These are phyloP conservation scores for Podarcis raffonei DNA, from an alignment of 2,113 vertebrate species.

Conservation along the genomic window DNA sequence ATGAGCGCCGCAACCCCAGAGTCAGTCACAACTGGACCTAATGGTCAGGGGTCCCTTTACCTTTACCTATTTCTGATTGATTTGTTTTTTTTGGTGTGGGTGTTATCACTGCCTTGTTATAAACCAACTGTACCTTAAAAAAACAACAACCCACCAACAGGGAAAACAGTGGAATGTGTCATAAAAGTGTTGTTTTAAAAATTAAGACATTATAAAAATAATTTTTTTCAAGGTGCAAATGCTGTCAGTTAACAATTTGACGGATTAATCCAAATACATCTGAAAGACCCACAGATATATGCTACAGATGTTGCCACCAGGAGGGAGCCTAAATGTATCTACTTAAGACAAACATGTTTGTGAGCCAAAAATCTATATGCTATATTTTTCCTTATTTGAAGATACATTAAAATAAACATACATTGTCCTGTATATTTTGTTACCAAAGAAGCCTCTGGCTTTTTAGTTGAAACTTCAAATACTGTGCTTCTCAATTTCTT, in stretches of 20 bases:
- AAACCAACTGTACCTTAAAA: neutral
- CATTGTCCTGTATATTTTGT: slow-evolving; percentile 28
- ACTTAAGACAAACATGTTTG: slow-evolving; percentile 17
- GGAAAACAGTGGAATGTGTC: neutral
- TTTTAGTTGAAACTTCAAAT: slow-evolving; percentile 54
- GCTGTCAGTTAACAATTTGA: neutral
- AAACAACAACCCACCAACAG: neutral
- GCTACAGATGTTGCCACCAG: slow-evolving; percentile 2
- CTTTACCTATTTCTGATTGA: neutral
- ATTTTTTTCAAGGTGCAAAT: neutral
- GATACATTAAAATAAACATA: slow-evolving; percentile 22
- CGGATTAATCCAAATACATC: neutral
- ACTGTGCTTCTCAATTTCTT: slow-evolving; percentile 59
- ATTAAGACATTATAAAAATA: slow-evolving; percentile 10
- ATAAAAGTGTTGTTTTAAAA: neutral
- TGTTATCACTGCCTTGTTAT: neutral
- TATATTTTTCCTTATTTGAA: neutral
- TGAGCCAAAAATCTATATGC: neutral
- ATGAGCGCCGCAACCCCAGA: too few species aligned
- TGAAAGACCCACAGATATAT: neutral
- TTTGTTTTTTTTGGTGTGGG: neutral
- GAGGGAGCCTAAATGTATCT: slow-evolving; percentile 10
- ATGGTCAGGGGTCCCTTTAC: too few species aligned
- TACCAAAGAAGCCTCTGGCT: slow-evolving; percentile 34
- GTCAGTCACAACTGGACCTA: too few species aligned